Base-by-base conservation (phyloP, 2,888 invertebrate species). In the Brachypalpus laphriformis region DNA sequence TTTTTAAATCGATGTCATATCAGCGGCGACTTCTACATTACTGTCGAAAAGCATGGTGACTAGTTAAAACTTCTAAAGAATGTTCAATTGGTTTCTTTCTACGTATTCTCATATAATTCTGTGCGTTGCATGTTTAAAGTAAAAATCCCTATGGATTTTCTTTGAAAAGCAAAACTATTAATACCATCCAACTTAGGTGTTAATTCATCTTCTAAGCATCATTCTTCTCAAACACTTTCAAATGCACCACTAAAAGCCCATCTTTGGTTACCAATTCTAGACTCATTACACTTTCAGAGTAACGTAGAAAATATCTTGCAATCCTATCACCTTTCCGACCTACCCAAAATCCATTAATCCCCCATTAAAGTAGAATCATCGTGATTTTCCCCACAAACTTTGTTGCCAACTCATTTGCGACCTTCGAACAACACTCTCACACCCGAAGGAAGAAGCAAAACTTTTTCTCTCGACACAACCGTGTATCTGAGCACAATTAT, bases 341-440 rank as follows among this genome's bases (percentile, higher is more conserved):
- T 70, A 28, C 31, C 54, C 59, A 68, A 16, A 74, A 59, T 65
- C 74, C 80, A 83, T 83, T 74, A 80, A 80, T 83, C 74, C 57
- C 42, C 42, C 56, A 85, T 85, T 85, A 71, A 75, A 76, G 66
- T 25, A 11, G 54, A 71, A 76, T 81, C 80, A 66, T 76, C 71
- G 75, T 76, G 71, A 71, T 76, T 71, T 61, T 28, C 34, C 54
- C 22, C 47, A 20, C 20, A 78, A 71, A 78, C 56, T 80, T 81
- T 71, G 65, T 66, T 81, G 65, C 74, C 71, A 76, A 81, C 75
- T 85, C 81, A 76, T 85, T 80, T 65, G 83, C 83, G 83, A 85
- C 83, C 83, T 83, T 78, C 78, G 57, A 68, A 63, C 28, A 25
- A 11, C 65, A 22, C 42, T 9, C 65, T 25, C n/a, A 42, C 7